Evolutionary conservation across 2,888 invertebrate genomes (phyloP).

Genomic region (Noctua pronuba): DNA sequence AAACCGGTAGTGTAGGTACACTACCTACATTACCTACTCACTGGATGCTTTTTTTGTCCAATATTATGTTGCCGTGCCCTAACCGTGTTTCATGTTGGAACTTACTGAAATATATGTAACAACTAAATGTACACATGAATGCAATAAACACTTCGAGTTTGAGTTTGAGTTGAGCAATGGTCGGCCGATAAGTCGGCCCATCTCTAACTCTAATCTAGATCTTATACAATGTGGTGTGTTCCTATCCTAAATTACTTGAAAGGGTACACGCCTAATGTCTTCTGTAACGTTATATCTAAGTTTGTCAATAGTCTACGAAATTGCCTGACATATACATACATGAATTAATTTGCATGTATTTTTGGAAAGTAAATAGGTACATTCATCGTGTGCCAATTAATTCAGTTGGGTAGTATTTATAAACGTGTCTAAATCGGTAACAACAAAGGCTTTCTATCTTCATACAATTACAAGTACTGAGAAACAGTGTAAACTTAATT

Average conservation of each 20-base stretch:
- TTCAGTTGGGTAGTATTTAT: not conserved
- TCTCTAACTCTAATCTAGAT: not conserved
- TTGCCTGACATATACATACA: constrained; percentile 1
- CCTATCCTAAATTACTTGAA: constrained; percentile 21
- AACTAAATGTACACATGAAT: too few species aligned
- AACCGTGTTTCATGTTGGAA: too few species aligned
- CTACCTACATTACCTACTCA: too few species aligned
- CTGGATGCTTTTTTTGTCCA: too few species aligned
- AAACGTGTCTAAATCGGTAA: not conserved
- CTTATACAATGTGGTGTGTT: constrained; percentile 21
- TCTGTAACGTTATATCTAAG: not conserved
- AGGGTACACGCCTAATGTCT: constrained; percentile 9
- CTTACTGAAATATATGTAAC: too few species aligned
- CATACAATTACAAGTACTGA: not conserved
- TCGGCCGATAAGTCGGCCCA: not conserved
- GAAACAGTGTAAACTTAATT: not conserved
- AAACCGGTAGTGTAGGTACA: too few species aligned
- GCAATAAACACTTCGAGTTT: too few species aligned
- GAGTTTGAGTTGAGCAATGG: too few species aligned
- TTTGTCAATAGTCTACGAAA: constrained; percentile 2
- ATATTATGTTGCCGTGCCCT: too few species aligned
- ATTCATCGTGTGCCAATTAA: not conserved
- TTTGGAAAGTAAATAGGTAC: not conserved
- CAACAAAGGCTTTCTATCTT: not conserved
- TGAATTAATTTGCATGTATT: constrained; percentile 1